These are phyloP conservation scores for Colius striatus DNA, from an alignment of 2,113 vertebrate genomes.

Conservation along the genomic window DNA sequence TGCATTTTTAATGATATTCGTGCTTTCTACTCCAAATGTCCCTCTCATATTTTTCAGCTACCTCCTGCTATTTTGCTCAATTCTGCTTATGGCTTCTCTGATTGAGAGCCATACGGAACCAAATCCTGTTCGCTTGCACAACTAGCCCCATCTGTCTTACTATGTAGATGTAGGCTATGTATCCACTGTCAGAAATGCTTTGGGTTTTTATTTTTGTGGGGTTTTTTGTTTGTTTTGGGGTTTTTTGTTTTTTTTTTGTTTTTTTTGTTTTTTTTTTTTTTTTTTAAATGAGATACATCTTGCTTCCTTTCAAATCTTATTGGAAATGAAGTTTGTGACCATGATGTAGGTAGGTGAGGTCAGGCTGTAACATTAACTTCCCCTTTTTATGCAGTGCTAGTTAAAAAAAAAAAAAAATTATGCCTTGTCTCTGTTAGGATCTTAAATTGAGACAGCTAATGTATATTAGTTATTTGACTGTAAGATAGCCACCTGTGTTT, in stretches of 20 bases:
- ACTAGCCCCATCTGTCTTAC: conserved; percentile 33
- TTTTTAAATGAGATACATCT: neutral
- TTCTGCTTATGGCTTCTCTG: conserved; percentile 25
- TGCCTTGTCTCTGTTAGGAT: neutral
- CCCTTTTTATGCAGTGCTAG: neutral
- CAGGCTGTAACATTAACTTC: neutral
- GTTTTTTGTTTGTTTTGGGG: neutral
- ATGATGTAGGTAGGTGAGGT: neutral
- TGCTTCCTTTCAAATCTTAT: neutral
- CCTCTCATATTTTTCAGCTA: conserved; percentile 12
- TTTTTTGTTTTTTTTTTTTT: neutral
- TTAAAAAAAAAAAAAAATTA: neutral
- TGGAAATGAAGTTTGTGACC: neutral
- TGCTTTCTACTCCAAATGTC: conserved; percentile 30
- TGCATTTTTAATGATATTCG: neutral
- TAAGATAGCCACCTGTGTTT: neutral
- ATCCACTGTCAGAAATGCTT: neutral
- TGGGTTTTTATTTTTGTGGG: neutral
- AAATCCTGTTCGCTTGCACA: neutral
- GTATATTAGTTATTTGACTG: neutral
- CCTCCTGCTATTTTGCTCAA: conserved; percentile 41
- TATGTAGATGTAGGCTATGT: neutral
- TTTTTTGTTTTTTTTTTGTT: rapidly evolving
- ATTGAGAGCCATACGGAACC: conserved; percentile 8
- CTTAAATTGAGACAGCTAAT: neutral